Percentiles rank a stretch among this genome's conserved stretches.
These are phyloP conservation scores for Fratercula arctica DNA, from an alignment of 2,797 vertebrate species.

Conservation along the genomic window DNA sequence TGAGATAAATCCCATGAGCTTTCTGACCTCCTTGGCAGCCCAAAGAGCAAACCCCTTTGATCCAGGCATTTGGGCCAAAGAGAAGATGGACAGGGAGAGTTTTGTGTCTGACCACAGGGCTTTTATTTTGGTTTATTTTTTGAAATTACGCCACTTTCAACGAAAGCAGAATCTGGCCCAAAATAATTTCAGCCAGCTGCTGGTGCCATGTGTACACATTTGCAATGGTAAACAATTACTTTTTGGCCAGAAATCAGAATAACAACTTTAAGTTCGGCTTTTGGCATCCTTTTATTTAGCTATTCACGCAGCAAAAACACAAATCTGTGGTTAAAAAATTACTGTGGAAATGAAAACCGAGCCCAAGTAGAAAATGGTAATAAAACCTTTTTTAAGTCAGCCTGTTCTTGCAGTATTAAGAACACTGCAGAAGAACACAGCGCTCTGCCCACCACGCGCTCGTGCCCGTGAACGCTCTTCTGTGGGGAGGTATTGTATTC, in stretches of 20 bases:
- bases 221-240: background rate
- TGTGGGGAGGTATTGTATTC: fast-evolving
- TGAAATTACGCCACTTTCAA: background rate
- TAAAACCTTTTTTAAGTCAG: background rate
- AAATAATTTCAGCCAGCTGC: background rate
- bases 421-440: fast-evolving
- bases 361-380: background rate
- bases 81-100: fast-evolving
- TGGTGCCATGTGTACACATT: background rate
- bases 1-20: background rate
- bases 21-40: background rate
- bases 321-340: background rate
- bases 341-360: background rate
- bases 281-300: background rate
- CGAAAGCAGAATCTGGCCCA: background rate
- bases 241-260: background rate
- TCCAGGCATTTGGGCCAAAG: background rate
- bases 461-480: background rate
- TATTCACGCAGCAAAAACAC: background rate
- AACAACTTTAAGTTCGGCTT: background rate
- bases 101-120: background rate
- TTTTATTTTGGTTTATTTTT: background rate
- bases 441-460: background rate
- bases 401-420: background rate
- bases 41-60: background rate